phyloP scores from a whole-genome alignment of 2,888 invertebrate genomes.

The Nomada lathburiana region DNA sequence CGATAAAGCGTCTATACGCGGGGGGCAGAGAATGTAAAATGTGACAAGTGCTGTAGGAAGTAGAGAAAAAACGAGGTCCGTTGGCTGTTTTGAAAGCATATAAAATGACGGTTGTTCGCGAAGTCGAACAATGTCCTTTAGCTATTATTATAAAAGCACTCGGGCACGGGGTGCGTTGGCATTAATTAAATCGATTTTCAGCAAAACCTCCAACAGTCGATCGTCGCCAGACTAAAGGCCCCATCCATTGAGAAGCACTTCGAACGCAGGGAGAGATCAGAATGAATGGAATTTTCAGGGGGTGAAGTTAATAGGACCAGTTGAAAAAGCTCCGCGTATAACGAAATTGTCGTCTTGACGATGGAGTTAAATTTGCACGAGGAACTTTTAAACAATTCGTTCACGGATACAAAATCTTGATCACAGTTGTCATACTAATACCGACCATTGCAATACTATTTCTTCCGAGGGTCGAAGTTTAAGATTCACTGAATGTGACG shows the following conservation, averaged over 20 bases:
- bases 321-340: not conserved
- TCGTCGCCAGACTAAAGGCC: not conserved
- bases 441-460: too few species aligned
- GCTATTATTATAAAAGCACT: not conserved
- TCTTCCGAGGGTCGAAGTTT: too few species aligned
- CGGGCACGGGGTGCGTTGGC: not conserved
- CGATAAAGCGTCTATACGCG: not conserved
- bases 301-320: not conserved
- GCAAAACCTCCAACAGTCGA: not conserved
- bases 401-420: too few species aligned
- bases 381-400: not conserved
- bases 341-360: not conserved
- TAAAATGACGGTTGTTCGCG: not conserved
- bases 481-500: too few species aligned
- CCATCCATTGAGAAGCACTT: not conserved
- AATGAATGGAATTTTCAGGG: constrained; percentile 18
- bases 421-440: too few species aligned
- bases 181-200: constrained; percentile 21
- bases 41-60: constrained; percentile 32
- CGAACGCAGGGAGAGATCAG: not conserved
- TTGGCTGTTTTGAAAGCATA: too few species aligned
- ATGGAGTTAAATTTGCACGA: not conserved
- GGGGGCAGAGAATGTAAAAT: constrained; percentile 2
- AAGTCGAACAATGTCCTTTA: not conserved
- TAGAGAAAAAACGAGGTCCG: constrained; percentile 16